phyloP scores from a whole-genome alignment of 2,113 vertebrate genomes.

The Istiophorus platypterus region DNA sequence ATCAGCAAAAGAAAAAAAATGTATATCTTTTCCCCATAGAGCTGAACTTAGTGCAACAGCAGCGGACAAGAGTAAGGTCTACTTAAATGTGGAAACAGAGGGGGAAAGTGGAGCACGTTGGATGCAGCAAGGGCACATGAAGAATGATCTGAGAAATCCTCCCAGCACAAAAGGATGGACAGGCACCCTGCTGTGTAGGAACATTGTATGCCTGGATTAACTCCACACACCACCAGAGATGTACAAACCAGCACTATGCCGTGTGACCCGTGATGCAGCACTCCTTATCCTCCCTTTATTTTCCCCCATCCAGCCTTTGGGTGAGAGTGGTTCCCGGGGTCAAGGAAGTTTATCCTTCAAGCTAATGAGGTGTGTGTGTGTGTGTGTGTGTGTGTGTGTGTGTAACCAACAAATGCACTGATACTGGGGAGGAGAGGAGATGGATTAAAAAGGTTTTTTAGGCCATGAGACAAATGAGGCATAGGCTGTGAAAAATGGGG shows the following conservation, averaged over 20 bases:
- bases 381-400: background rate
- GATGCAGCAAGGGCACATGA: background rate
- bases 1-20: background rate
- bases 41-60: background rate
- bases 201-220: conserved; percentile 71
- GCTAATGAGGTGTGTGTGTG: conserved; percentile 29
- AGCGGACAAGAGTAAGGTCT: conserved; percentile 4
- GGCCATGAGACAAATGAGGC: conserved; percentile 11
- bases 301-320: background rate
- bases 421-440: background rate
- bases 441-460: conserved; percentile 9
- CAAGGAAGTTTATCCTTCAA: conserved; percentile 27
- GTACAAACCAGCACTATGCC: background rate
- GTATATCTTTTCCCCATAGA: background rate
- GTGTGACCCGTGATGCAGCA: conserved; percentile 23
- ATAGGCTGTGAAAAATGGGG: background rate
- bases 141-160: conserved; percentile 14
- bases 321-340: conserved; percentile 23
- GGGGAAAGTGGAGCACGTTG: conserved; percentile 12
- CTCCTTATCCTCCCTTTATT: conserved; percentile 21
- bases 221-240: conserved; percentile 7
- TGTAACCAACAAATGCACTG: conserved; percentile 5
- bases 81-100: conserved; percentile 16
- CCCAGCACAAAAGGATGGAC: conserved; percentile 49
- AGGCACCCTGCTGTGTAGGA: conserved; percentile 50